Evolutionary conservation across 2,888 invertebrate species (phyloP), one percentile per base, ranked within the genome.

Genomic region (Acronicta psi): DNA sequence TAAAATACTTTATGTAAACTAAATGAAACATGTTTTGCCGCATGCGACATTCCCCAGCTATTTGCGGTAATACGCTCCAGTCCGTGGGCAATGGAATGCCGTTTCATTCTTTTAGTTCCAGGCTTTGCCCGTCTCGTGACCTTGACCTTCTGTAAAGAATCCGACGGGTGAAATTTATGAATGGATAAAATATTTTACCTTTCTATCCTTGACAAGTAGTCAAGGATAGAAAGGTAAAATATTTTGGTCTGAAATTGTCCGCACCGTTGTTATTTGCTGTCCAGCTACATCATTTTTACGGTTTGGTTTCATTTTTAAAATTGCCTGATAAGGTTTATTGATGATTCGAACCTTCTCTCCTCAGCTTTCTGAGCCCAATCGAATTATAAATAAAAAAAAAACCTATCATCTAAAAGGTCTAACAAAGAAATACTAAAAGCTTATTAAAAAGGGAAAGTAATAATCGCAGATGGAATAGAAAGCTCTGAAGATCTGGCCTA

Each of bases 371-470:
- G 16, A 23, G 10, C 7, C 25, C 16, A 20, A 31, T 10, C n/a
- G 10, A 49, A 18, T 11, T 42, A 37, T 40, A 25, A 14, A 25
- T 4, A 20, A 56, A 23, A 47, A 14, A 25, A 13, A 4, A 46
- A 45, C 14, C 38, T 36, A 36, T 40, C 38, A 50, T 34, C n/a
- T 25, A 13, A 37, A 40, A 47, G 31, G 20, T 47, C 18, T 9
- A 54, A 61, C 57, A 67, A 66, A 61, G 34, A 45, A 61, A 60
- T 47, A 45, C 34, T 62, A 68, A 62, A 69, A 62, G 69, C 66
- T 68, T 69, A 71, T 69, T 75, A 70, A 61, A 77, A 78, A 81
- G 72, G 81, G 82, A 87, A 86, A 86, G 85, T 82, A 70, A 69
- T 77, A 61, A 71, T 63, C 42, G 46, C 45, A 62, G 58, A 65